Evolutionary conservation across 2,113 vertebrate species (phyloP), one percentile per base, ranked within the genome.

Genomic region (Periophthalmodon schlosseri): DNA sequence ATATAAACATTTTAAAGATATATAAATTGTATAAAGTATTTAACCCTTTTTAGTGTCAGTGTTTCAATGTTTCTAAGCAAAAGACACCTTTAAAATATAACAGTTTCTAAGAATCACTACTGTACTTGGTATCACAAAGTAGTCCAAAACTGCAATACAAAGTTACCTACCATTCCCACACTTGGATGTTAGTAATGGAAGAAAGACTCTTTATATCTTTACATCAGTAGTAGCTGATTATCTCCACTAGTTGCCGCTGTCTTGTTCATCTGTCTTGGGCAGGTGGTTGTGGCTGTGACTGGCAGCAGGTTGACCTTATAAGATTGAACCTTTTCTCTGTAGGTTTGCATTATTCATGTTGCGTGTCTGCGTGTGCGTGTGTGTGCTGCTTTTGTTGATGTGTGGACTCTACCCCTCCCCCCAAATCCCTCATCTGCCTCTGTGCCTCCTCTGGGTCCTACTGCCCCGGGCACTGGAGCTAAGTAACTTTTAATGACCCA

Each of bases 341-440:
- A 20, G 34, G 44, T 65, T 34, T 65, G 63, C 63, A 65, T 65
- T 65, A 65, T 65, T 65, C 63, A 65, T 65, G 63, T 21, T 4
- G 10, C 39, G 39, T 44, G 39, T 44, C 8, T 10, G 36, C 9
- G 2, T 36, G 34, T 39, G 36, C 9, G 33, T n/a, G 60, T 34
- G 60, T 63, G 28, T 14, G 60, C 16, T 13, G 33, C 63, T 65
- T n/a, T 65, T 65, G 63, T 65, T 65, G 34, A 65, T 65, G 10
- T 1, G 20, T n/a, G 34, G 18, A 65, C 63, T 56, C 2, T 56
- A 56, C 20, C 52, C 58, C 61, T 18, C 20, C n/a, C 34, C 63
- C 63, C 63, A 16, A 65, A 65, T 39, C 63, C 20, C 20, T 34
- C 63, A 65, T 65, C 63, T 12, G 34, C 63, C 34, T 18, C 28